Base-by-base conservation (phyloP, 2,888 invertebrate genomes). In the Odontocolon sp. region DNA sequence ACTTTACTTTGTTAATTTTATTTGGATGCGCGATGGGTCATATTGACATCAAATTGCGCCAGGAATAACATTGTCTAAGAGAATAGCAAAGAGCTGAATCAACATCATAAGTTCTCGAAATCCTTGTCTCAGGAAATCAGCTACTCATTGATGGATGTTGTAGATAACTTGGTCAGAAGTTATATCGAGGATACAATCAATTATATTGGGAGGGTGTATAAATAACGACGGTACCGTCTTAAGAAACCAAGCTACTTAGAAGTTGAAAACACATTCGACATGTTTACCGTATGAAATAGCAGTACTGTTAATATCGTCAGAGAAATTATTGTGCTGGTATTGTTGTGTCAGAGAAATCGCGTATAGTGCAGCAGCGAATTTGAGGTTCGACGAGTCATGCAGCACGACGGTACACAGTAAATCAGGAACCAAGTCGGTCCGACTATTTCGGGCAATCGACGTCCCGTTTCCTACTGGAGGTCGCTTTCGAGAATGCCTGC, bases 371-470 rank as follows among this genome's bases (percentile, higher is more conserved):
- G n/a, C n/a, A n/a, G n/a, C n/a, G 31, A 28, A 66, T 63, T 33
- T 31, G 36, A 42, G 40, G 59, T 54, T 45, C 31, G 42, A 36
- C 52, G 36, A 33, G 61, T 50, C 61, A 67, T 18, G 36, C 11
- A 36, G 11, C 42, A 16, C 33, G 11, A 14, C 33, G 16, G 23
- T n/a, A 9, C 5, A 28, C 21, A 54, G 36, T 67, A 73, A 61
- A 73, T 59, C 54, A 38, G 61, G 28, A 11, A 61, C 38, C 64
- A 40, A 63, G 42, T 66, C 16, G 21, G 66, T 36, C 67, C 59
- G 50, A 33, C 67, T 63, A 71, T 71, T 77, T 71, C 67, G 47
- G 50, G 67, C 56, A 71, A 61, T 68, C 56, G 47, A 59, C 23
- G 54, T 57, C 42, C 45, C n/a, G 69, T 28, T 68, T 63, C 57